These are phyloP conservation scores for Rhipidura dahli DNA, from an alignment of 2,113 vertebrate species.

Conservation along the genomic window DNA sequence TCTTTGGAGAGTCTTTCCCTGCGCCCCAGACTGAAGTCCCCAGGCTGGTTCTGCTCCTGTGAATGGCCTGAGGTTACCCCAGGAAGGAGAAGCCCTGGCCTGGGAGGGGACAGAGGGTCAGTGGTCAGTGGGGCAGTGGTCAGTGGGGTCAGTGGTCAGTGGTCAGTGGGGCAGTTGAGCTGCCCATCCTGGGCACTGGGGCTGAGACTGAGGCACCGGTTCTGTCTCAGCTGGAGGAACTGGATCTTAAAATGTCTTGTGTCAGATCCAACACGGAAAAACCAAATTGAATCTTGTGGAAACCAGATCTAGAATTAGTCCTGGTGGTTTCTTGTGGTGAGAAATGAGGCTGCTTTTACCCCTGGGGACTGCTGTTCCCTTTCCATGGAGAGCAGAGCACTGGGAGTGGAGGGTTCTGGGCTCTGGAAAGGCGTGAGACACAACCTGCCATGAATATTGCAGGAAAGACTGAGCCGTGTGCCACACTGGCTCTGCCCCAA, in stretches of 20 bases:
- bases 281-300: background rate
- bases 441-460: background rate
- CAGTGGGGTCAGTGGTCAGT: background rate
- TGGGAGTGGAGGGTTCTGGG: background rate
- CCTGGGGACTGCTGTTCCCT: rapidly evolving
- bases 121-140: background rate
- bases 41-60: background rate
- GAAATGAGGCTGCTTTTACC: background rate
- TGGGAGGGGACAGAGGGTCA: background rate
- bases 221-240: background rate
- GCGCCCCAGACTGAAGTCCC: background rate
- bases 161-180: background rate
- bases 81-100: background rate
- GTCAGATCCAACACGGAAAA: background rate
- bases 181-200: background rate
- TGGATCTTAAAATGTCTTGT: background rate
- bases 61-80: background rate
- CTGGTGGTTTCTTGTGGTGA: background rate
- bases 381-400: background rate
- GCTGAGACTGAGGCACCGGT: background rate
- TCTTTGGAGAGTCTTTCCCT: background rate
- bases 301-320: background rate
- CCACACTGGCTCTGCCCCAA: background rate
- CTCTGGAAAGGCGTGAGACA: background rate
- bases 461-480: rapidly evolving